Conservation (phyloP, 1,140 invertebrate genomes). For the Doryteuthis pealeii region DNA sequence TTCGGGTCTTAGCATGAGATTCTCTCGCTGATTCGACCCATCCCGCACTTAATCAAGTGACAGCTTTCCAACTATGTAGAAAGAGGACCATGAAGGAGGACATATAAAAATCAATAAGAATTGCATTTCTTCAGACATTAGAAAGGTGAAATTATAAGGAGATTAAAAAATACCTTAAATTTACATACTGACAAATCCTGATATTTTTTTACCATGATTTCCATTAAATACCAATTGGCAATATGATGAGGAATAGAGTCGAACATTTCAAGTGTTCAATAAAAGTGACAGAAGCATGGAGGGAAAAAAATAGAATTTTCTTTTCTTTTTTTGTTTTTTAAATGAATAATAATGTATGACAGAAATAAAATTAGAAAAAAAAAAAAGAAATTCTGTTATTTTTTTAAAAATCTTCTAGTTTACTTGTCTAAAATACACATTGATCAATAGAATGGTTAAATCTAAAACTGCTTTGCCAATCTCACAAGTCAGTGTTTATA, state of each 20-base stretch:
- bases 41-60: too few species aligned
- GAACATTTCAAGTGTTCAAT: neutral
- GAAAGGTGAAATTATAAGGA: neutral
- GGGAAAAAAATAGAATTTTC: too few species aligned
- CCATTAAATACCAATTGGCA: neutral
- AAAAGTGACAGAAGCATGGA: neutral
- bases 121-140: neutral
- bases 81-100: neutral
- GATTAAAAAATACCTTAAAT: neutral
- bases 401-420: neutral
- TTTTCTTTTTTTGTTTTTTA: too few species aligned
- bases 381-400: neutral
- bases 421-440: slow-evolving; percentile 6
- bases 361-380: neutral
- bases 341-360: neutral
- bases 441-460: neutral
- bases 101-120: neutral
- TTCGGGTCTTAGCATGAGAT: too few species aligned
- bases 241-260: neutral
- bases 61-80: too few species aligned
- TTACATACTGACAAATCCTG: neutral
- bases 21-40: too few species aligned
- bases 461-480: neutral
- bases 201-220: neutral
- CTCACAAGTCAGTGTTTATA: neutral